These are phyloP conservation scores for Danio tinwini DNA, from an alignment of 2,797 vertebrate genomes.

Conservation along the genomic window DNA sequence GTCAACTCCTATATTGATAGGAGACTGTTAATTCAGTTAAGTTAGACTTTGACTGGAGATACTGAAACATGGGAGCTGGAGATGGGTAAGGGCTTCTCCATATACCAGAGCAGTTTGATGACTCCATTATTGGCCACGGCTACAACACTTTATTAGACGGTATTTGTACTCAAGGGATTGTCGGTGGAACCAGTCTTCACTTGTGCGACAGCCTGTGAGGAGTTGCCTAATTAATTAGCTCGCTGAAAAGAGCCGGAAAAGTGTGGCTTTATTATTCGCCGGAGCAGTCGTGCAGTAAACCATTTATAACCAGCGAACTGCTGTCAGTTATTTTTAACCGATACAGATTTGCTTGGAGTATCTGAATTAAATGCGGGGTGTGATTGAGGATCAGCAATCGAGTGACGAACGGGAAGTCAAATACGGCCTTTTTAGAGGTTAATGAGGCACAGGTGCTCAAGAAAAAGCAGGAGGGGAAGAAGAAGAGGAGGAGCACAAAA, in stretches of 20 bases:
- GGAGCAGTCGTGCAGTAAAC: constrained; percentile 36
- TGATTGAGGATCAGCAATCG: constrained; percentile 50
- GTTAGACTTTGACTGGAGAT: background rate
- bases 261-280: constrained; percentile 44
- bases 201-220: constrained; percentile 34
- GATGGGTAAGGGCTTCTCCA: background rate
- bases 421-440: constrained; percentile 60
- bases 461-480: constrained; percentile 19
- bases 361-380: constrained; percentile 36
- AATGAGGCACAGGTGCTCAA: constrained; percentile 71
- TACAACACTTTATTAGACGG: constrained; percentile 68
- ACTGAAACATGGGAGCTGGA: constrained; percentile 30
- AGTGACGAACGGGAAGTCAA: constrained; percentile 24
- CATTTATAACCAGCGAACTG: constrained; percentile 43
- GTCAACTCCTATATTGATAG: no score
- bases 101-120: constrained; percentile 60
- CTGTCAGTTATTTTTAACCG: constrained; percentile 38
- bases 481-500: constrained; percentile 50
- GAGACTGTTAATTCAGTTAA: no score
- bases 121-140: constrained; percentile 66
- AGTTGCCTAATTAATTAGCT: constrained; percentile 60
- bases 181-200: constrained; percentile 34
- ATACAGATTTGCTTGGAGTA: constrained; percentile 28
- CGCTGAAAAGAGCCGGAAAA: constrained; percentile 44
- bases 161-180: constrained; percentile 33